Percentiles rank a stretch among this genome's conserved stretches.
phyloP scores from a whole-genome alignment of 2,113 vertebrate species.

The Argyrosomus japonicus region DNA sequence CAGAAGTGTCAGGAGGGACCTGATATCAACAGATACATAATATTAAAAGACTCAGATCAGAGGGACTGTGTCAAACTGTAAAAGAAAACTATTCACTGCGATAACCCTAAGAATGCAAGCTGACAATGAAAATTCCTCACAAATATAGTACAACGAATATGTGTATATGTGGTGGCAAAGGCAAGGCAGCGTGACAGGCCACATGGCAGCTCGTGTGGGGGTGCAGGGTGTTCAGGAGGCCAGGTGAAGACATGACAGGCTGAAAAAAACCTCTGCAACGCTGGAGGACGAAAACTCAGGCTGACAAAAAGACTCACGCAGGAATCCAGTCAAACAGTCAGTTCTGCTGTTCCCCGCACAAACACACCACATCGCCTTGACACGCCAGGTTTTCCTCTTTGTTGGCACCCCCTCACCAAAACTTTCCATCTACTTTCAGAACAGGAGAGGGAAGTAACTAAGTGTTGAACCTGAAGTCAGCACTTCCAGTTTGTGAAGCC shows the following conservation, averaged over 20 bases:
- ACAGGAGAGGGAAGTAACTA: conserved; percentile 1
- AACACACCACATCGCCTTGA: conserved; percentile 52
- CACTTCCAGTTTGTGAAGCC: conserved; percentile 1
- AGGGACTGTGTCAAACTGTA: neutral
- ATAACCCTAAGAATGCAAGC: neutral
- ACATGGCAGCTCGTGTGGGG: conserved; percentile 42
- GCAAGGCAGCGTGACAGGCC: conserved; percentile 68
- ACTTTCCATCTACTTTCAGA: conserved; percentile 42
- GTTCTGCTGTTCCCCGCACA: conserved; percentile 65
- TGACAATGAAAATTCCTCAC: neutral
- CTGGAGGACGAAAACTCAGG: conserved; percentile 75
- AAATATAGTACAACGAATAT: neutral
- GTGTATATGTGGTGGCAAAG: conserved; percentile 31
- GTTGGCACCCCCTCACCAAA: conserved; percentile 32
- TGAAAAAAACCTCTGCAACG: conserved; percentile 49
- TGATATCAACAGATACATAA: neutral
- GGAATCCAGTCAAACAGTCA: conserved; percentile 72
- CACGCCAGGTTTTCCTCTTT: conserved; percentile 59
- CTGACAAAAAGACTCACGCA: conserved; percentile 84
- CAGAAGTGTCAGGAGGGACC: neutral
- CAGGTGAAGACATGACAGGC: conserved; percentile 75
- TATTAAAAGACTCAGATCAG: neutral
- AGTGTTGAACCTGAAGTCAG: conserved; percentile 26
- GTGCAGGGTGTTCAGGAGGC: conserved; percentile 20
- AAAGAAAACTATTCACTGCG: neutral